These are phyloP conservation scores for Mormyrops boulengeri DNA, from an alignment of 2,797 vertebrate species.

Conservation along the genomic window DNA sequence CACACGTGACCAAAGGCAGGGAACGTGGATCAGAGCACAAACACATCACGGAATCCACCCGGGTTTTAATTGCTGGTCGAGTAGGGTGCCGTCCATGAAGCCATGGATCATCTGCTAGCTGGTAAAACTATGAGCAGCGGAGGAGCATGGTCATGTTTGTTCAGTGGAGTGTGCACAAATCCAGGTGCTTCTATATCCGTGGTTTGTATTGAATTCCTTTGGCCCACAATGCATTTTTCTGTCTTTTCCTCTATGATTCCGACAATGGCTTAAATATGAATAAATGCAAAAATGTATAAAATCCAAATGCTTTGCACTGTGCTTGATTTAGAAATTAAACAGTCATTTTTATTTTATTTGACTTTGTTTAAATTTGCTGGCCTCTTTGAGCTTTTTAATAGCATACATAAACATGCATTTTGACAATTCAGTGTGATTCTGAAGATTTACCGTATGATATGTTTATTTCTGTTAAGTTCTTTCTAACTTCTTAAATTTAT, in stretches of 20 bases:
- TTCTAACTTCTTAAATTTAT: background rate
- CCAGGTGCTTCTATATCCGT: constrained; percentile 14
- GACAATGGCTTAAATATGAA: constrained; percentile 19
- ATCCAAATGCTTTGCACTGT: constrained; percentile 7
- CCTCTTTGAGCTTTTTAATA: background rate
- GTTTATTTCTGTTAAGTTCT: background rate
- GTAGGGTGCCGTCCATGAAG: background rate
- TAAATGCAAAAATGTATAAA: constrained; percentile 16
- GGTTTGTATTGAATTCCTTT: constrained; percentile 8
- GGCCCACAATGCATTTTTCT: constrained; percentile 16
- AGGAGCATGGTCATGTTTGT: background rate
- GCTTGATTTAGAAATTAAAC: constrained; percentile 5
- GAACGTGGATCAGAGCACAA: constrained; percentile 1
- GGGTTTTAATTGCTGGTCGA: background rate
- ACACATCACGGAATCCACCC: background rate
- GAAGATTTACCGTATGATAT: background rate
- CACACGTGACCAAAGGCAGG: background rate
- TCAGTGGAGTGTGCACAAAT: constrained; percentile 3
- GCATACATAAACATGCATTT: background rate
- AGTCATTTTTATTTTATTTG: background rate
- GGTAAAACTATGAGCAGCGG: background rate
- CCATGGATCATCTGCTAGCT: background rate
- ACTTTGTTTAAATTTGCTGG: background rate
- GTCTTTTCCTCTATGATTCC: constrained; percentile 16
- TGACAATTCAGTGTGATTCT: background rate